These are phyloP conservation scores for Campylomormyrus numenius DNA, from an alignment of 2,113 vertebrate species.

Conservation along the genomic window DNA sequence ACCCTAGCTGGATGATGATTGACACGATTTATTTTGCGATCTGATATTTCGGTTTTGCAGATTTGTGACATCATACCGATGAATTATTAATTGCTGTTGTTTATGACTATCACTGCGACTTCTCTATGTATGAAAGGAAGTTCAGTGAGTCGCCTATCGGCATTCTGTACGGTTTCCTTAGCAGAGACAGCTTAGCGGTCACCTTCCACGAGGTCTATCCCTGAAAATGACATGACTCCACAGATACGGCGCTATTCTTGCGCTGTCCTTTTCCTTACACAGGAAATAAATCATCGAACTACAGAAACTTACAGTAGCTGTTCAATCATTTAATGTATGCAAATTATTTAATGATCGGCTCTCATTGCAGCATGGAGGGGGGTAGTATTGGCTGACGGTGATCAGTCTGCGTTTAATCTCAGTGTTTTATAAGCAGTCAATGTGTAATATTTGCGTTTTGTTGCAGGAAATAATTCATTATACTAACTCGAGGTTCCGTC, in stretches of 20 bases:
- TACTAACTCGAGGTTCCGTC: neutral
- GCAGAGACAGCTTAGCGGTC: neutral
- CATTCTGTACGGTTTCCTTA: neutral
- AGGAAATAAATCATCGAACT: neutral
- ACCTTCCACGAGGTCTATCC: neutral
- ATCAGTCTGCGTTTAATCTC: neutral
- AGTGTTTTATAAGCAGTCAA: neutral
- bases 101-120: neutral
- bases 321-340: neutral
- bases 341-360: neutral
- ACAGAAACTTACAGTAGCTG: neutral
- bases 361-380: neutral
- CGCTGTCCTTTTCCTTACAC: neutral
- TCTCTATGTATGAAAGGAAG: neutral
- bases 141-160: neutral
- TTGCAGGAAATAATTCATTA: neutral
- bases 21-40: neutral
- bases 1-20: neutral
- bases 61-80: neutral
- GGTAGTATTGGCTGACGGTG: neutral
- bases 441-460: neutral
- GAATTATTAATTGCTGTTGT: neutral
- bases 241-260: neutral
- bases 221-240: neutral
- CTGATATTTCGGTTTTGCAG: neutral